Base-by-base conservation (phyloP, 2,888 invertebrate species). In the Nudaria mundana region DNA sequence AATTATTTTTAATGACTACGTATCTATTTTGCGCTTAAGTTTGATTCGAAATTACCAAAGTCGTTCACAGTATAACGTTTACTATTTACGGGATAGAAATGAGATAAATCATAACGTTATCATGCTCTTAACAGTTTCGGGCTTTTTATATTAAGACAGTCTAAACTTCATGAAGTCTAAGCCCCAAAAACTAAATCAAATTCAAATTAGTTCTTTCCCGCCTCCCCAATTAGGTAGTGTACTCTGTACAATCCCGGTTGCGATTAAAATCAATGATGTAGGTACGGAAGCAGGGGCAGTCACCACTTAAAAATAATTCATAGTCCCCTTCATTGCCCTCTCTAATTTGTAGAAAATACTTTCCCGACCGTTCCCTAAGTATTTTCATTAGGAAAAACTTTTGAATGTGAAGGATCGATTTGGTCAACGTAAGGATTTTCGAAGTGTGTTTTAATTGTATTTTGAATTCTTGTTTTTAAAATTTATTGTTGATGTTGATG, bases 301-400 rank as follows among this genome's bases (percentile, higher is more conserved):
- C 50, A 57, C 67, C 66, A 66, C 72, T 78, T 78, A 76, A 76
- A 78, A 78, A 76, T 76, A 75, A 78, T 76, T 78, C 71, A 72
- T 67, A 54, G 56, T 54, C 57, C 48, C 71, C 66, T 69, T 69
- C 64, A 76, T 80, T 76, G 64, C 64, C 56, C 60, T 65, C 72
- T 63, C 70, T 72, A 71, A 73, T 71, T 71, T 70, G 62, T 65
- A 60, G 62, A 52, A 64, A 69, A 75, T 71, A 68, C 71, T 71
- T 68, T 43, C 50, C 41, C 50, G 53, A 72, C 75, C 70, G 64
- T 71, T 71, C 57, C 50, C 49, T 40, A 52, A 41, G 48, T 58
- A 60, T 62, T 69, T 72, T 69, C 52, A 59, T 61, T 45, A 51
- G 36, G 35, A 37, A 39, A 35, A 52, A 55, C 44, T 59, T 58